Base-by-base conservation (phyloP, 2,113 vertebrate genomes). In the Colaptes auratus region DNA sequence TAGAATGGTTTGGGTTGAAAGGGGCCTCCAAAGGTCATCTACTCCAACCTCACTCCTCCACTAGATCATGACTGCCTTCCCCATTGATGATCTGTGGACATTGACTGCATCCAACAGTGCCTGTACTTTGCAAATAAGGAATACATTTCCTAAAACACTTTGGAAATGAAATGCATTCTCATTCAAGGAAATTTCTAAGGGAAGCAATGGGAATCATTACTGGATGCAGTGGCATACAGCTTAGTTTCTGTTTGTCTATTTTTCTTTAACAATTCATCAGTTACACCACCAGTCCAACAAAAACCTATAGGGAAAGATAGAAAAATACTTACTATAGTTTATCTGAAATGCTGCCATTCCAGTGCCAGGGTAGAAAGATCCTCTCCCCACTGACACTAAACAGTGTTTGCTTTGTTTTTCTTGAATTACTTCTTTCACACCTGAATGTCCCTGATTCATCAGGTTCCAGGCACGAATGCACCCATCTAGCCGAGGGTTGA, bases 391-490 rank as follows among this genome's bases (percentile, higher is more conserved):
- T 66, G 88, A 69, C 53, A 99, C 92, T 55, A 98, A 98, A 71
- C 99, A 99, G 90, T 99, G 99, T 91, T 99, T 99, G 82, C 98
- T 99, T 96, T 98, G 97, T 94, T 98, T 99, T 95, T 98, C 98
- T 91, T 99, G 98, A 96, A 99, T 99, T 81, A 99, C 98, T 95
- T 99, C 98, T 61, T 98, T 99, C 27, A 99, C 98, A 82, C 98
- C 98, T 4, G 98, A 98, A 28, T 98, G 97, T 52, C 99, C 99
- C 95, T 99, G 99, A 93, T 99, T 98, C 99, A 99, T 99, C 88
- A 99, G 90, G 95, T 99, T 99, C 99, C 99, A 99, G 78, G 98
- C 98, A 42, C 99, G 98, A 93, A 99, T 99, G 76, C 99, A 99
- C 24, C 99, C 99, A 93, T 99, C 99, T 42, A 99, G 97, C 23